Base-by-base conservation (phyloP, 2,113 vertebrate species). In the Aegotheles bennettii region DNA sequence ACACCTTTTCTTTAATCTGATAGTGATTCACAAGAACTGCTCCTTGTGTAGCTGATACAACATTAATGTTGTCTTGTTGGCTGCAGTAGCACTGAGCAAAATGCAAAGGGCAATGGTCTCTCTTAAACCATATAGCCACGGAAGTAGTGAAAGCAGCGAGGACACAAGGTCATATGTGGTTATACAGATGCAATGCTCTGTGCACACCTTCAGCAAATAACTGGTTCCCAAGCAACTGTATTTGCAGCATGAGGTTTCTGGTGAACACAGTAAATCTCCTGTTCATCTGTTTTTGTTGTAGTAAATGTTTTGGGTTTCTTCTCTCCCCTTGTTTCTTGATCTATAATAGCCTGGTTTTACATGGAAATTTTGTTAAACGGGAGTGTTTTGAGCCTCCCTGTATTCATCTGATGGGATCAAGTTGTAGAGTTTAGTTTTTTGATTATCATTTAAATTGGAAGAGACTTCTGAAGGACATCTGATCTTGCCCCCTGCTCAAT, bases 81-180 rank as follows among this genome's bases (percentile, higher is more conserved):
- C 61, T 86, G 19, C 16, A 9, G 33, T 47, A 63, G 8, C 64
- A 35, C 33, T 29, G 42, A 79, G 43, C 43, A 73, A 50, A 83
- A 85, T 43, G 54, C 9, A 6, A 79, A 25, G 65, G 51, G 24
- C 40, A 50, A 38, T 43, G 36, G 13, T 76, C 15, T 48, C 10
- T 45, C 56, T 90, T 31, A n/a, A 85, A 33, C n/a, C 13, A 6
- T 19, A 1, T 3, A 45, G 11, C 1, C 6, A 3, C 1, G 60
- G 40, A 59, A 59, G 33, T 3, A n/a, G 11, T 36, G 25, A 51
- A 89, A 87, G 26, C n/a, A 50, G 7, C 4, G 33, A 47, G 81
- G n/a, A 15, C n/a, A 48, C 31, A 48, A 31, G 16, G 14, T 63
- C 0, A 1, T 12, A 16, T 4, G 0, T n/a, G 11, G 19, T 80